phyloP scores from a whole-genome alignment of 1,140 invertebrate species.

The Manduca sexta region DNA sequence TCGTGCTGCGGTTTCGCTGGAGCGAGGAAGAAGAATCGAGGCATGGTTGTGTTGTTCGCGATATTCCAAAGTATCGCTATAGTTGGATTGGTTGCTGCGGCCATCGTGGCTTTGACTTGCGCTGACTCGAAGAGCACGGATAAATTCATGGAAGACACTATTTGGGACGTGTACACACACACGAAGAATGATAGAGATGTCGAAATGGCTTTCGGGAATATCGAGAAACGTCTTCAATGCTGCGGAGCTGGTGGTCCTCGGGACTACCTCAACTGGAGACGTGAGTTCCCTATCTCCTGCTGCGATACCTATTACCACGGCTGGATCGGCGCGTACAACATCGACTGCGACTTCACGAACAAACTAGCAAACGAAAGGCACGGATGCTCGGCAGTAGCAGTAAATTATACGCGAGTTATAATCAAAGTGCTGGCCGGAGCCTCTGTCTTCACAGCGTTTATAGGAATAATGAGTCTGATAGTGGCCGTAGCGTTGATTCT shows the following conservation, averaged over 20 bases:
- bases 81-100: constrained; percentile 31
- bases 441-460: constrained; percentile 39
- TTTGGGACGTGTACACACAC: constrained; percentile 59
- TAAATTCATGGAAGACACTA: constrained; percentile 53
- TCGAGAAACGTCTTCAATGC: constrained; percentile 56
- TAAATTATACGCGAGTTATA: constrained; percentile 45
- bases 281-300: constrained; percentile 50
- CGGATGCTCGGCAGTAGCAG: constrained; percentile 48
- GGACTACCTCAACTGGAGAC: constrained; percentile 57
- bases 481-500: constrained; percentile 24
- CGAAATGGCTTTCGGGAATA: constrained; percentile 33
- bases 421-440: constrained; percentile 44
- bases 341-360: constrained; percentile 57
- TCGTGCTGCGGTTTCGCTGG: constrained; percentile 47
- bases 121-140: constrained; percentile 44
- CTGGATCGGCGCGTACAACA: constrained; percentile 44
- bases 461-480: constrained; percentile 32
- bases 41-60: constrained; percentile 34
- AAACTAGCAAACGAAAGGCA: constrained; percentile 59
- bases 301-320: constrained; percentile 57
- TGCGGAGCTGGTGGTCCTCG: constrained; percentile 52
- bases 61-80: constrained; percentile 27
- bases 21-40: constrained; percentile 34
- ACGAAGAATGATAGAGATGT: constrained; percentile 37
- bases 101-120: constrained; percentile 42